Evolutionary conservation across 30 jellyfish, hydroid and myxozoan genomes (phyloP), one percentile per base, ranked within the genome.

Genomic region (Nemopilema nomurai): DNA sequence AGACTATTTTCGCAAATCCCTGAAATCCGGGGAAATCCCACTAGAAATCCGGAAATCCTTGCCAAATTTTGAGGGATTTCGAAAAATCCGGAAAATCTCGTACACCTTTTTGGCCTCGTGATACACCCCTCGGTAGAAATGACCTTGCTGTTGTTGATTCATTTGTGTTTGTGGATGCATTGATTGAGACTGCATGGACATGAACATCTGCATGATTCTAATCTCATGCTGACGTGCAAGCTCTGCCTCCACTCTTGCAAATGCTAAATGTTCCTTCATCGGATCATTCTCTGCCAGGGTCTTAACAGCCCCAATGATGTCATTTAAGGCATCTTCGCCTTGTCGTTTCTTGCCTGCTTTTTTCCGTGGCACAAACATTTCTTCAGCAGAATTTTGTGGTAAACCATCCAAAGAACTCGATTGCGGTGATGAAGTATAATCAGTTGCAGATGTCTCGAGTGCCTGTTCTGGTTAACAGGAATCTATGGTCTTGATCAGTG

Each of bases 401-500:
- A 13, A 17, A 16, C 16, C 76, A 17, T 19, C 76, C 13, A 20
- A 8, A 21, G 80, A 4, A 26, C 64, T 20, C 8, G 26, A 26
- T 21, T 28, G 13, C 4, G 80, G 25, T 21, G 57, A 23, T 18
- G n/a, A 19, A 67, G 51, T 6, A 9, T 17, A 19, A 4, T 9
- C n/a, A 16, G 18, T 23, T 16, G 77, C 77, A 21, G 28, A 57
- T 26, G 87, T 84, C 86, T 81, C 91, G 27, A 81, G 32, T 22
- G 91, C 91, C 64, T 81, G 91, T 76, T 81, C 85, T 16, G 91
- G 86, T 30, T 82, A 76, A 49, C 91, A 82, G 0, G 86, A 82
- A 62, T 68, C 86, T 6, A 79, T 33, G 13, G 91, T 66, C 63
- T 81, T 68, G 16, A 81, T 27, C 16, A 81, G 63, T 18, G 91